Base-by-base conservation (phyloP, 2,888 invertebrate genomes). In the Salticus scenicus region DNA sequence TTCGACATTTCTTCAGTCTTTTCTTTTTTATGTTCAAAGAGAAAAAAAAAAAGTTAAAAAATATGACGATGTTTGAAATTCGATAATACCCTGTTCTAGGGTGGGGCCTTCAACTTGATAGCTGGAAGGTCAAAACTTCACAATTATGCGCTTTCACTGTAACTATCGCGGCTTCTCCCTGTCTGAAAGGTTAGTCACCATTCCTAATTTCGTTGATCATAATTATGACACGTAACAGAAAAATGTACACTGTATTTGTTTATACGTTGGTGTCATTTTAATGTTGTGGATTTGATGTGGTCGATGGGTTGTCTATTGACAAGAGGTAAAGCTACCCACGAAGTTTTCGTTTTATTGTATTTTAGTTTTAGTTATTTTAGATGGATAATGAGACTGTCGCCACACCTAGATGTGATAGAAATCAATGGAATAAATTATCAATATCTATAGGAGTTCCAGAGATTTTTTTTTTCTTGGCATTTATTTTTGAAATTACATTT, bases 1-100 rank as follows among this genome's bases (percentile, higher is more conserved):
- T n/a, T 37, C 4, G 37, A 37, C 37, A 10, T 37, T 4, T 37
- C 37, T 37, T 37, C 37, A 37, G 37, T 10, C 37, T 10, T 7
- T 37, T 37, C 37, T 37, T n/a, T n/a, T 37, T 31, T 24, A 24
- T 37, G 69, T 69, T 69, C 63, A 64, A 17, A n/a, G 27, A 79
- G 79, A 79, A 72, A 51, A 80, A 69, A 37, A 27, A 75, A 31
- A 41, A 70, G 57, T 31, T 51, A 31, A 37, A 72, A 79, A 37
- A 37, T 37, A 7, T 24, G 12, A 57, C 57, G 20, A 57, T 57
- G 24, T 57, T 24, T 57, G 57, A 57, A 57, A 57, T 57, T 57
- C 57, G 57, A 57, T 57, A 24, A 57, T 57, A 24, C 57, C 17
- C 57, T 24, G 57, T 24, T 57, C 2, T 1, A 5, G 24, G 57